A percentile compares a stretch with the other conserved stretches of the same genome.
These are phyloP conservation scores for Cyprinodon brontotheroides DNA, from an alignment of 2,113 vertebrate genomes.

Conservation along the genomic window DNA sequence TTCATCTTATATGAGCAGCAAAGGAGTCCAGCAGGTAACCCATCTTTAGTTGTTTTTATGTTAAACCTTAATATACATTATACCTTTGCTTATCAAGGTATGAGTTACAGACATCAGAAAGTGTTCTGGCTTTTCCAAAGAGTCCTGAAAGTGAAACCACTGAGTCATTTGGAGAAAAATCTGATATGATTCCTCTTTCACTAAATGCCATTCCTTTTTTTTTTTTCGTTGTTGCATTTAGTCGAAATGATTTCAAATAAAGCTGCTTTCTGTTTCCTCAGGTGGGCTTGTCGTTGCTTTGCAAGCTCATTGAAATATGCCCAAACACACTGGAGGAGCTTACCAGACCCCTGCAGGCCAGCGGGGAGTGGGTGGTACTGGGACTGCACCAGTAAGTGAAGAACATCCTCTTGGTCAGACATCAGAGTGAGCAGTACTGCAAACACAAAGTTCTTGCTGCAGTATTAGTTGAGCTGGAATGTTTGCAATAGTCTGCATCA, in stretches of 20 bases:
- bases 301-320: slow-evolving; percentile 90
- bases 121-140: neutral
- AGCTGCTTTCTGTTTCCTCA: slow-evolving; percentile 45
- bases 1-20: slow-evolving; percentile 81
- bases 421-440: neutral
- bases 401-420: neutral
- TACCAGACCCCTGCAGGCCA: slow-evolving; percentile 77
- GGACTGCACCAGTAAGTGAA: slow-evolving; percentile 90
- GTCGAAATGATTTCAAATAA: neutral
- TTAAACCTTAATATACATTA: neutral
- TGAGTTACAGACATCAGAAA: neutral
- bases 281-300: slow-evolving; percentile 91
- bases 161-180: neutral
- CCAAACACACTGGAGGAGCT: slow-evolving; percentile 85
- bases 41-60: neutral
- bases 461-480: neutral
- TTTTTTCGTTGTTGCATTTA: too few relatives aligned
- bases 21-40: slow-evolving; percentile 88
- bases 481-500: neutral
- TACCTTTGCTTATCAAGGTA: slow-evolving; percentile 15
- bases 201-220: too few relatives aligned
- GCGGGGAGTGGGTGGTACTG: slow-evolving; percentile 85
- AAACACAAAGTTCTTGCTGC: too few relatives aligned
- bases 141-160: neutral
- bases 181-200: neutral